Evolutionary conservation across 2,113 vertebrate species (phyloP).

Genomic region (Xenus cinereus): DNA sequence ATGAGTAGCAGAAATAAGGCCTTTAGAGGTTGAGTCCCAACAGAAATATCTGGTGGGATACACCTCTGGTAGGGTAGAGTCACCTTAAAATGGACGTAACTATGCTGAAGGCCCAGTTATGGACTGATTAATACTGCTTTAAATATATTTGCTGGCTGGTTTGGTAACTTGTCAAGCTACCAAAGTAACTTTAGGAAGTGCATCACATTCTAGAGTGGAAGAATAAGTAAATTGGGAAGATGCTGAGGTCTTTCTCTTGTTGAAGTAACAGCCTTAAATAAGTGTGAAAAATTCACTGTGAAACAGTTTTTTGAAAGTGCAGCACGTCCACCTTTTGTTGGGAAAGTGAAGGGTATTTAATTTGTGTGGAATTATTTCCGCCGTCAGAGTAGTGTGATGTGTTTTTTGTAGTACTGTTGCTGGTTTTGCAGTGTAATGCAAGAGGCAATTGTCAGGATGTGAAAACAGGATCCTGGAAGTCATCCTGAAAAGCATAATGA

Average conservation of each 20-base stretch:
- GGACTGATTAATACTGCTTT: neutral
- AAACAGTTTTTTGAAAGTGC: neutral
- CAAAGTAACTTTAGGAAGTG: neutral
- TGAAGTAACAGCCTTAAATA: neutral
- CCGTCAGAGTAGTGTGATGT: neutral
- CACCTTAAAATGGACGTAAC: neutral
- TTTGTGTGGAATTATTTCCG: neutral
- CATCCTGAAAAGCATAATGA: neutral
- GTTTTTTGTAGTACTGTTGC: neutral
- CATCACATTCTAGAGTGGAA: neutral
- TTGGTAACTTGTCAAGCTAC: neutral
- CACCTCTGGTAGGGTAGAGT: neutral
- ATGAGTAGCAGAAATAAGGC: neutral
- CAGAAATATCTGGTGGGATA: neutral
- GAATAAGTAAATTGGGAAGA: neutral
- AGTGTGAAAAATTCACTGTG: neutral
- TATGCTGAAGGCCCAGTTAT: neutral
- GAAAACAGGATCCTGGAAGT: neutral
- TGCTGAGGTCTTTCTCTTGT: neutral
- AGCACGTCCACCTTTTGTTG: neutral
- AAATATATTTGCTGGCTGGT: neutral
- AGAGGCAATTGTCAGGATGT: neutral
- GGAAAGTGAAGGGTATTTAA: neutral
- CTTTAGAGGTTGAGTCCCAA: neutral
- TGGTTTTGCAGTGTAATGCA: neutral